Conservation (phyloP, 1,140 invertebrate species). For the Geopemphigus sp. region DNA sequence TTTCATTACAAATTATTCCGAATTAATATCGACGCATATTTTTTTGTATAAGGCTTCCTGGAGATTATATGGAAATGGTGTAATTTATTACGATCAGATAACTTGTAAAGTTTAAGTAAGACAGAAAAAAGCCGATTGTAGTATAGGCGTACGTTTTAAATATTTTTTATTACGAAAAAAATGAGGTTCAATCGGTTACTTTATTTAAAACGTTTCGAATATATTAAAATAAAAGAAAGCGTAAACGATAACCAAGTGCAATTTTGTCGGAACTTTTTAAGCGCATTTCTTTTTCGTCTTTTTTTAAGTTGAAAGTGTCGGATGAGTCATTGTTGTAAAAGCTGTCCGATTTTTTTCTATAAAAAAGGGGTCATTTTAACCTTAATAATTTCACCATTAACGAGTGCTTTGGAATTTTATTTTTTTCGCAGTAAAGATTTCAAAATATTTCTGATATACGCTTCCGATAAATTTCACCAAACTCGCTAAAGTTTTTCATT, state of each 20-base stretch:
- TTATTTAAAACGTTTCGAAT: slow-evolving; percentile 8
- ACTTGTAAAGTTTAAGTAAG: neutral
- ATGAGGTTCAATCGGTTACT: slow-evolving; percentile 32
- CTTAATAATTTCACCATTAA: slow-evolving; percentile 16
- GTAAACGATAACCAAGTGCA: slow-evolving; percentile 29
- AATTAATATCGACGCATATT: no score
- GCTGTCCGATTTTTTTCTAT: neutral
- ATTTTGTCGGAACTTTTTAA: slow-evolving; percentile 32
- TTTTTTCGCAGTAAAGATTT: slow-evolving; percentile 19
- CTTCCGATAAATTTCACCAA: neutral
- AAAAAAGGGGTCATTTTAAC: slow-evolving; percentile 3
- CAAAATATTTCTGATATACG: slow-evolving; percentile 10
- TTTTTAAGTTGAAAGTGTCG: neutral
- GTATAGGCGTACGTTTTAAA: neutral
- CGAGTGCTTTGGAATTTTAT: neutral
- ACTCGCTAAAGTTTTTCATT: neutral
- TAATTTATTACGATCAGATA: slow-evolving; percentile 7
- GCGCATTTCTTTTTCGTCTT: neutral
- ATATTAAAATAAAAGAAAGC: slow-evolving; percentile 18
- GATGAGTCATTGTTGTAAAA: slow-evolving; percentile 16
- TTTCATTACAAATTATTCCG: no score
- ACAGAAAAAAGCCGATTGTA: neutral
- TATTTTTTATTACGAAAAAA: slow-evolving; percentile 29
- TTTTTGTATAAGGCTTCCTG: neutral
- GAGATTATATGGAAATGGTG: neutral